Evolutionary conservation across 2,113 vertebrate genomes (phyloP), one percentile per base, ranked within the genome.

Genomic region (Corythaeola cristata): DNA sequence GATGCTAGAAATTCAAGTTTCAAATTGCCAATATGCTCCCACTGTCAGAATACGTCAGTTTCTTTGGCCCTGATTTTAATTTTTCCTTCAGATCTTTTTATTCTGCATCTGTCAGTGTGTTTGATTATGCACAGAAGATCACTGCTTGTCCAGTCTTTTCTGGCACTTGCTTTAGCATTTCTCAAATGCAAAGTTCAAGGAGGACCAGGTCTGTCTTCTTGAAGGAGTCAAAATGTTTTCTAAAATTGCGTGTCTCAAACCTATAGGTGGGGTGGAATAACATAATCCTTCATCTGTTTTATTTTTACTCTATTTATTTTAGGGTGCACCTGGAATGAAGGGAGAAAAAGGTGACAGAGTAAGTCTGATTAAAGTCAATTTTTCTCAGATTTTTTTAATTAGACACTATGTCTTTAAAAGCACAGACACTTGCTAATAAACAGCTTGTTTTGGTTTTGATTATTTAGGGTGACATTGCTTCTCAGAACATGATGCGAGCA

Each of bases 301-400:
- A 86, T 62, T 90, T 78, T 67, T 86, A 39, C 32, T 97, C 67
- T 76, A 73, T 92, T 98, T 96, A 55, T 95, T 98, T 94, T 88
- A 99, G 99, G 99, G 99, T 63, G 3, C 96, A 39, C 69, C 94
- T 39, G 99, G 99, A 73, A 92, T 98, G 60, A 99, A 99, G 91
- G 99, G 99, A 98, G 99, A 99, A 97, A 99, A 99, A 88, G 99
- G 99, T 60, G 99, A 99, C 85, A 98, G 99, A 95, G 99, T 99
- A 98, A 98, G 99, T 99, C 58, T 86, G 24, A 52, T 86, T 87
- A 80, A 93, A 91, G 56, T 86, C 12, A 63, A 2, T 66, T 88
- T 73, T 19, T 53, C 35, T 90, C 79, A 78, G 50, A 52, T 60
- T 86, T 89, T 81, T 69, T 45, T 41, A 83, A 33, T 86, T 66